A percentile compares a stretch with the other conserved stretches of the same genome.
These are phyloP conservation scores for Macroglossus sobrinus DNA, from an alignment of 2,113 vertebrate species.

Conservation along the genomic window DNA sequence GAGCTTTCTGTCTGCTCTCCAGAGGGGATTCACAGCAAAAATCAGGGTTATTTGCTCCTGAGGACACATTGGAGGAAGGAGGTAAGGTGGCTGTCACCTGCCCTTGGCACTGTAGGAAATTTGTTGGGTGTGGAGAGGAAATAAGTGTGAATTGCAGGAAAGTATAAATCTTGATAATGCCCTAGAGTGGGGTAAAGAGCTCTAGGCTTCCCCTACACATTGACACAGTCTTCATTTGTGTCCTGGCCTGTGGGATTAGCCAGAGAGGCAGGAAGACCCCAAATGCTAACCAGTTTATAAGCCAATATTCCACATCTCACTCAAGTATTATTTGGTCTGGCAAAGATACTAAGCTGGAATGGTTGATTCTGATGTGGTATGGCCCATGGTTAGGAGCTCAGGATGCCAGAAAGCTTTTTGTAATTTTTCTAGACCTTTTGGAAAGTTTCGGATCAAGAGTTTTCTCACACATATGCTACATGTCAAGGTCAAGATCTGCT, in stretches of 20 bases:
- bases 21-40: neutral
- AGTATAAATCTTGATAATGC: constrained; percentile 40
- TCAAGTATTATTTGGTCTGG: neutral
- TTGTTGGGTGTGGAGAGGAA: constrained; percentile 63
- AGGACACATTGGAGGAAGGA: constrained; percentile 30
- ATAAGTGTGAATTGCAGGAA: constrained; percentile 60
- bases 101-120: constrained; percentile 25
- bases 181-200: neutral
- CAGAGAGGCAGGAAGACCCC: neutral
- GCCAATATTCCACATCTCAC: accelerated
- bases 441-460: neutral
- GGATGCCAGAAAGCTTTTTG: neutral
- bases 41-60: neutral
- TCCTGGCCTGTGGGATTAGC: neutral
- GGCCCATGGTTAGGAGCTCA: neutral
- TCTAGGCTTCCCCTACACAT: neutral
- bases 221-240: neutral
- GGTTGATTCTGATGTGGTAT: neutral
- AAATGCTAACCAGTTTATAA: neutral
- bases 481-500: neutral
- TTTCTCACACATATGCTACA: neutral
- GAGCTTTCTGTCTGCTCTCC: neutral
- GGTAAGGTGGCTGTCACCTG: neutral
- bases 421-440: neutral
- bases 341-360: neutral